phyloP scores from a whole-genome alignment of 2,797 vertebrate genomes.

The Ara ararauna region DNA sequence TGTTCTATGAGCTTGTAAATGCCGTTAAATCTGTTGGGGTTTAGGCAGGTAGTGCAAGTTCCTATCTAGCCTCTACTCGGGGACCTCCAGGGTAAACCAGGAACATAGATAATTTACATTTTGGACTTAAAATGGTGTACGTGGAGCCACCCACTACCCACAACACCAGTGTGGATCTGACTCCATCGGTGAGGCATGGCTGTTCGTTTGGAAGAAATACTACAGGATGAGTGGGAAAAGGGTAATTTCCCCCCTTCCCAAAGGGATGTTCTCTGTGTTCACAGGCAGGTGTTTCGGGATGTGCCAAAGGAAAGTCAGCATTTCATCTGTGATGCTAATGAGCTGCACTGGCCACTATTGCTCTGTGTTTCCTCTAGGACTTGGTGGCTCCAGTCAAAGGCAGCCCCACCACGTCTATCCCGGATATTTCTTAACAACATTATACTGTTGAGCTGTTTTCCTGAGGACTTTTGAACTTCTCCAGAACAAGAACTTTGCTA shows the following conservation, averaged over 20 bases:
- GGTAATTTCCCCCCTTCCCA: neutral
- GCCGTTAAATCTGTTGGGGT: constrained; percentile 10
- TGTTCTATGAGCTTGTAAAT: constrained; percentile 49
- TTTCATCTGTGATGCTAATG: neutral
- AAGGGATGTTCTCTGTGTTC: neutral
- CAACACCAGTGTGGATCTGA: neutral
- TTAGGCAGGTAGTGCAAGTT: constrained; percentile 5
- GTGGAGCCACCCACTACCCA: neutral
- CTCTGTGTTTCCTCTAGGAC: neutral
- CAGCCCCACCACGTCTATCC: neutral
- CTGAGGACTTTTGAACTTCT: neutral
- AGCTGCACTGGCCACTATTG: neutral
- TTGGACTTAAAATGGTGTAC: neutral
- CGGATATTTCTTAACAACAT: neutral
- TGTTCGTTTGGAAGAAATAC: neutral
- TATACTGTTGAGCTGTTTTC: neutral
- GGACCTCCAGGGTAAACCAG: neutral
- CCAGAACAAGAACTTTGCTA: neutral
- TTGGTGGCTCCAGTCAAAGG: neutral
- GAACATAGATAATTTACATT: neutral
- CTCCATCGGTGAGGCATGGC: neutral
- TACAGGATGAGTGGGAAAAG: neutral
- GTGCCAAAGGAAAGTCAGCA: neutral
- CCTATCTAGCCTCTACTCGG: neutral
- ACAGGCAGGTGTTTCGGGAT: neutral